Evolutionary conservation across 2,888 invertebrate genomes (phyloP).

Genomic region (Calameuta idolon): DNA sequence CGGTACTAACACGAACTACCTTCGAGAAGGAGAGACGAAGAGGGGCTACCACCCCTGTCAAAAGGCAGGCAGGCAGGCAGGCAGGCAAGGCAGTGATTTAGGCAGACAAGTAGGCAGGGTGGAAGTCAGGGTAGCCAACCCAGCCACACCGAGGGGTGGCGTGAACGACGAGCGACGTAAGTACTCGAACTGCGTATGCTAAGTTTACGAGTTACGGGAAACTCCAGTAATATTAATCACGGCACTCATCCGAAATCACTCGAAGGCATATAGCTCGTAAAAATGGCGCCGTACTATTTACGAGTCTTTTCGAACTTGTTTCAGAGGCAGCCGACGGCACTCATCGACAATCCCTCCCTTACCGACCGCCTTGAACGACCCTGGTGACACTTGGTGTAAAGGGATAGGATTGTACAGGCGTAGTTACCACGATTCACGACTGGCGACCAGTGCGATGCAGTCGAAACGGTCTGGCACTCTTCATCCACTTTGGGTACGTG

Average conservation of each 20-base stretch:
- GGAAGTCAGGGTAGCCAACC: background rate
- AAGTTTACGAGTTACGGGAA: constrained; percentile 64
- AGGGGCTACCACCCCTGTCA: constrained; percentile 14
- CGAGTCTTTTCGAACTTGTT: constrained; percentile 44
- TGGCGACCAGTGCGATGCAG: background rate
- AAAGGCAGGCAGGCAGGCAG: constrained; percentile 1
- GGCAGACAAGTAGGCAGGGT: background rate
- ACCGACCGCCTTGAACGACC: background rate
- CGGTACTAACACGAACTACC: background rate
- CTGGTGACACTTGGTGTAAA: background rate
- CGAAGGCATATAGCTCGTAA: constrained; percentile 53
- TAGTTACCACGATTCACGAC: background rate
- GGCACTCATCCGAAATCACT: constrained; percentile 54
- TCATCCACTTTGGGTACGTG: background rate
- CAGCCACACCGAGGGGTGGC: background rate
- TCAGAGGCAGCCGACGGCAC: constrained; percentile 18
- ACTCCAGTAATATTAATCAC: constrained; percentile 66
- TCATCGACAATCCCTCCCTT: background rate
- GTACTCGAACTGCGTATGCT: constrained; percentile 52
- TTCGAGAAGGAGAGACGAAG: constrained; percentile 14
- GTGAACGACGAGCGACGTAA: constrained; percentile 32
- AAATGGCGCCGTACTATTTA: constrained; percentile 53
- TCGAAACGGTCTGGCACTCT: background rate
- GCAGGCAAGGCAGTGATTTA: no score
- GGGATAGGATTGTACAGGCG: background rate